These are phyloP conservation scores for Acanthisitta chloris DNA, from an alignment of 2,113 vertebrate genomes.

Conservation along the genomic window DNA sequence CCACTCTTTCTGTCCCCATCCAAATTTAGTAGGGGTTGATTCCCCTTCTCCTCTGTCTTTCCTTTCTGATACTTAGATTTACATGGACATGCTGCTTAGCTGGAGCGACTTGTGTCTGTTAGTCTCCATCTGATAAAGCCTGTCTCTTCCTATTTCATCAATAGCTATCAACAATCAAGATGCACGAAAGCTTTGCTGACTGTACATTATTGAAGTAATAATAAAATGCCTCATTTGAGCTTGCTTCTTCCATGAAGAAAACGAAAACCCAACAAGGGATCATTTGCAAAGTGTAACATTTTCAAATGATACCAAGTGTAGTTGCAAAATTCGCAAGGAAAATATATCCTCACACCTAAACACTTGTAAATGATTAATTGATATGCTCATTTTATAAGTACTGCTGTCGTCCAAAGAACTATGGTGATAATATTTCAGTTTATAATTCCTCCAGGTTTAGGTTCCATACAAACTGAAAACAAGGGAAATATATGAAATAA, in stretches of 20 bases:
- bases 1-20: neutral
- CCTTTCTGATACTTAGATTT: constrained; percentile 18
- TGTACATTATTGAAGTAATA: neutral
- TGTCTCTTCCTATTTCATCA: neutral
- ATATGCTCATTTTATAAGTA: neutral
- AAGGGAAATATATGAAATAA: neutral
- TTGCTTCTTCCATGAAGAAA: neutral
- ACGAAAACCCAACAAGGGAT: neutral
- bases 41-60: neutral
- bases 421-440: neutral
- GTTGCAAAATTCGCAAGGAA: neutral
- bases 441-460: neutral
- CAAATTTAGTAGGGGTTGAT: constrained; percentile 36
- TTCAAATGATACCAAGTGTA: neutral
- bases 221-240: neutral
- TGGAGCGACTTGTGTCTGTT: rapidly evolving
- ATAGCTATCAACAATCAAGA: neutral
- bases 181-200: neutral
- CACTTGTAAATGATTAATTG: neutral
- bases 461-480: neutral
- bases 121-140: neutral
- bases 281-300: neutral
- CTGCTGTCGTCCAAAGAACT: neutral
- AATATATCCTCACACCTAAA: neutral
- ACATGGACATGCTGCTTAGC: neutral